Percentiles rank a stretch among this genome's conserved stretches.
Evolutionary conservation across 2,797 vertebrate species (phyloP).

Genomic region (Champsocephalus esox): DNA sequence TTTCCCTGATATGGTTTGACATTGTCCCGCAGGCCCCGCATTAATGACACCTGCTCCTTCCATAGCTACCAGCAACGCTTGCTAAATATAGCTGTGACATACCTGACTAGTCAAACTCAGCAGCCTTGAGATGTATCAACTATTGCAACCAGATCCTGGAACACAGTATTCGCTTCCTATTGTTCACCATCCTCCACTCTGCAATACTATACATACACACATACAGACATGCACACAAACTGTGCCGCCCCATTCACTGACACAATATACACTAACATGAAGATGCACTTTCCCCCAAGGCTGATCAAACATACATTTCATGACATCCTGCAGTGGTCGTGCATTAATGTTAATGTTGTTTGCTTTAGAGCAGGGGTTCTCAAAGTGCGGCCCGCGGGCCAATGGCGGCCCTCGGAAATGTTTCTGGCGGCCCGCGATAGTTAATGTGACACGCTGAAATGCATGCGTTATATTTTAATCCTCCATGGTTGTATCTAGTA

Average conservation of each 20-base stretch:
- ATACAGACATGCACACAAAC: conserved; percentile 18
- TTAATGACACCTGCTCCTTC: conserved; percentile 24
- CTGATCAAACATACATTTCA: conserved; percentile 24
- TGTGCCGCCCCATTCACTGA: conserved; percentile 25
- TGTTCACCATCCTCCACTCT: conserved; percentile 54
- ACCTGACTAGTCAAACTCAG: conserved; percentile 57
- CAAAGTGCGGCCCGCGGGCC: too few relatives aligned
- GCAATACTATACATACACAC: conserved; percentile 74
- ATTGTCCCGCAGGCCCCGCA: conserved; percentile 19
- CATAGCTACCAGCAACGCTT: conserved; percentile 26
- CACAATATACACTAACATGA: conserved; percentile 45
- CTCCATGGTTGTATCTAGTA: too few relatives aligned
- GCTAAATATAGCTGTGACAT: conserved; percentile 69
- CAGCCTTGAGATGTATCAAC: conserved; percentile 56
- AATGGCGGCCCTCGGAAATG: too few relatives aligned
- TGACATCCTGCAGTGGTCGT: background rate
- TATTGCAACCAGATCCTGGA: conserved; percentile 74
- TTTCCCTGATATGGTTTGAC: conserved; percentile 40
- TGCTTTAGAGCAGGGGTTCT: conserved; percentile 1
- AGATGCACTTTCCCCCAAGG: conserved; percentile 25
- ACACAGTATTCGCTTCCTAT: conserved; percentile 57
- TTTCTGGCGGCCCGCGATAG: too few relatives aligned
- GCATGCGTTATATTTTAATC: too few relatives aligned
- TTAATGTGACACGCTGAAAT: too few relatives aligned
- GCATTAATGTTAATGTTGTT: conserved; percentile 26